Conservation (phyloP, 2,888 invertebrate species). For the Meghimatium bilineatum region DNA sequence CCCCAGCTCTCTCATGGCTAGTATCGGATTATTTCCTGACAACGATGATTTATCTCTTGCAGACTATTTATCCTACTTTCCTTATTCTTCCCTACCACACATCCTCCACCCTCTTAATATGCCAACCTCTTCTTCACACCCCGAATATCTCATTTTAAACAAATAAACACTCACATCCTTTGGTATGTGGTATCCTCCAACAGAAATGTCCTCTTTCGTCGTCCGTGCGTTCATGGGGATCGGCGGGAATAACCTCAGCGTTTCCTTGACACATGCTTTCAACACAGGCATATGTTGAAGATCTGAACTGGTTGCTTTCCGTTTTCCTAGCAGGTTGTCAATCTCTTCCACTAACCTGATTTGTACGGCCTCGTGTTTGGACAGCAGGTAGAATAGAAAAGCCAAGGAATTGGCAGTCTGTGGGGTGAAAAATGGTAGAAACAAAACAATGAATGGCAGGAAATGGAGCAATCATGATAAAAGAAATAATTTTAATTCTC, state of each 20-base stretch:
- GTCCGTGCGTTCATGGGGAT: conserved; percentile 92
- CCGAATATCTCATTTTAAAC: background rate
- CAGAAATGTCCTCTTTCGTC: conserved; percentile 82
- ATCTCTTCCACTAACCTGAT: conserved; percentile 79
- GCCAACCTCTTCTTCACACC: background rate
- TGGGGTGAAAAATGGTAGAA: too few species aligned
- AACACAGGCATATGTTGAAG: conserved; percentile 78
- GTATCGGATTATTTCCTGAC: too few species aligned
- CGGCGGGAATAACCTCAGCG: conserved; percentile 90
- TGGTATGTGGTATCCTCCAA: conserved; percentile 85
- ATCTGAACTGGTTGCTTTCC: conserved; percentile 58
- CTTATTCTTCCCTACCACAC: background rate
- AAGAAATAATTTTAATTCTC: too few species aligned
- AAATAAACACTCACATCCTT: conserved; percentile 82
- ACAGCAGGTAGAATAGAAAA: conserved; percentile 87
- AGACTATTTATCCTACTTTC: background rate
- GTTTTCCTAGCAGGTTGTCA: conserved; percentile 61
- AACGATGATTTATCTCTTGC: too few species aligned
- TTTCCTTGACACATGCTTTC: conserved; percentile 86
- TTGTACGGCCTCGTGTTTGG: conserved; percentile 81
- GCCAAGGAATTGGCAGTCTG: conserved; percentile 90
- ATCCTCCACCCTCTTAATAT: background rate
- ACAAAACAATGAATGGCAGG: too few species aligned
- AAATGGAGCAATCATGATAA: too few species aligned
- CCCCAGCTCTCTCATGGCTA: too few species aligned